These are phyloP conservation scores for Orchestes rusci DNA, from an alignment of 2,888 invertebrate genomes.

Conservation along the genomic window DNA sequence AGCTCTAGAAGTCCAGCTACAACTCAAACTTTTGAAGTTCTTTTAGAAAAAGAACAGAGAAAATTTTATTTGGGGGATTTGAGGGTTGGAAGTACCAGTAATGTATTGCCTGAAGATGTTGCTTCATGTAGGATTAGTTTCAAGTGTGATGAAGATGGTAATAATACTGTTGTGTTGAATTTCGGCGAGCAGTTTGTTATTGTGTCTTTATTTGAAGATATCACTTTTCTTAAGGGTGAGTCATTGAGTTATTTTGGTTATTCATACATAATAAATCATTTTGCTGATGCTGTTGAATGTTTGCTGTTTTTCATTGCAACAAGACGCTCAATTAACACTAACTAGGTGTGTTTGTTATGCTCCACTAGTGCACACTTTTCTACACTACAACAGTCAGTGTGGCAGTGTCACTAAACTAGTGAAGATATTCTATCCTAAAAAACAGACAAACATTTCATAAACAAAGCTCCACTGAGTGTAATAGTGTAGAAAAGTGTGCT, in stretches of 20 bases:
- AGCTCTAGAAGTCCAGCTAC: conserved; percentile 4
- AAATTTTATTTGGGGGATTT: conserved; percentile 32
- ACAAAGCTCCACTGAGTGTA: no score
- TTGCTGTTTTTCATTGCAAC: not conserved
- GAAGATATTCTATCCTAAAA: no score
- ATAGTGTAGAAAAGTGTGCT: no score
- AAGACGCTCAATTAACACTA: no score
- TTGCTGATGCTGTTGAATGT: no score
- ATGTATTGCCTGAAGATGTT: conserved; percentile 33
- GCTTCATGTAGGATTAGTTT: conserved; percentile 31
- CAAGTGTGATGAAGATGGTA: conserved; percentile 18
- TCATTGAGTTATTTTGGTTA: not conserved
- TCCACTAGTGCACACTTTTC: no score
- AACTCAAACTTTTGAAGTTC: conserved; percentile 13
- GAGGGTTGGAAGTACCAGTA: conserved; percentile 33
- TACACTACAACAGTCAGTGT: no score
- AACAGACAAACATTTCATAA: no score
- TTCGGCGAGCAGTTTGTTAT: conserved; percentile 31
- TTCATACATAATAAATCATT: not conserved
- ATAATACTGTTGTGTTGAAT: conserved; percentile 20
- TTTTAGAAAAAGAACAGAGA: conserved; percentile 21
- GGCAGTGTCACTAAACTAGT: no score
- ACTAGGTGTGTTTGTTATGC: no score
- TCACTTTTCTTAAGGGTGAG: conserved; percentile 15
- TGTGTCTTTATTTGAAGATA: conserved; percentile 27